phyloP scores from a whole-genome alignment of 2,797 vertebrate genomes.

The Gouania willdenowi region DNA sequence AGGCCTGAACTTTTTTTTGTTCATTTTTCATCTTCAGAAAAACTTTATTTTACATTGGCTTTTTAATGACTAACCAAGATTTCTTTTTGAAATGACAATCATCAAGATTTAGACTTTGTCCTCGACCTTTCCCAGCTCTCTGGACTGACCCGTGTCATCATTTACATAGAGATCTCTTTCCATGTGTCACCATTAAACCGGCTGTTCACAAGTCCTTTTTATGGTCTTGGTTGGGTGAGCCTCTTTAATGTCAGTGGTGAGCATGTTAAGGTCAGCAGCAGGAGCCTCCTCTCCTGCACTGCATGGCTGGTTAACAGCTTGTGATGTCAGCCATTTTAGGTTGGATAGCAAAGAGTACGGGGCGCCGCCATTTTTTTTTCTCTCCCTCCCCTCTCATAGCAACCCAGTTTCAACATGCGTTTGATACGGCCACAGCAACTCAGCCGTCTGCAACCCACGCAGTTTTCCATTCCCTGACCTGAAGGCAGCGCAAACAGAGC shows the following conservation, averaged over 20 bases:
- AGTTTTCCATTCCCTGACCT: conserved; percentile 53
- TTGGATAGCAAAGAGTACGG: conserved; percentile 73
- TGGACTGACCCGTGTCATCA: conserved; percentile 14
- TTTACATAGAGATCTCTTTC: conserved; percentile 27
- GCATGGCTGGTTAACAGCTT: conserved; percentile 72
- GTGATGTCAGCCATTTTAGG: conserved; percentile 85
- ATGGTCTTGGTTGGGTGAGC: conserved; percentile 6
- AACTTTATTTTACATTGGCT: not conserved
- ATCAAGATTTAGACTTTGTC: too few relatives aligned
- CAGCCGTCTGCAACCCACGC: conserved; percentile 48
- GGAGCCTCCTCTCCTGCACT: conserved; percentile 55
- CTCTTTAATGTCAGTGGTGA: conserved; percentile 24
- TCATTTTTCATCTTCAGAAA: not conserved
- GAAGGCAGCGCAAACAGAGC: conserved; percentile 37
- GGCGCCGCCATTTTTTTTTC: conserved; percentile 74
- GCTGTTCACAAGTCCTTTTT: conserved; percentile 18
- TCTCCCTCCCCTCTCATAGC: conserved; percentile 56
- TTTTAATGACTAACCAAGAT: not conserved
- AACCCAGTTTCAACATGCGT: conserved; percentile 68
- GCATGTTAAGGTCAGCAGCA: conserved; percentile 57
- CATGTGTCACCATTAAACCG: conserved; percentile 8
- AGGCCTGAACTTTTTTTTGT: conserved; percentile 1
- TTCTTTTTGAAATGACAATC: too few relatives aligned
- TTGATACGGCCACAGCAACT: conserved; percentile 59
- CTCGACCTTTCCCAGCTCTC: too few relatives aligned